phyloP scores from a whole-genome alignment of 2,888 invertebrate species.

The Liposcelis brunnea region DNA sequence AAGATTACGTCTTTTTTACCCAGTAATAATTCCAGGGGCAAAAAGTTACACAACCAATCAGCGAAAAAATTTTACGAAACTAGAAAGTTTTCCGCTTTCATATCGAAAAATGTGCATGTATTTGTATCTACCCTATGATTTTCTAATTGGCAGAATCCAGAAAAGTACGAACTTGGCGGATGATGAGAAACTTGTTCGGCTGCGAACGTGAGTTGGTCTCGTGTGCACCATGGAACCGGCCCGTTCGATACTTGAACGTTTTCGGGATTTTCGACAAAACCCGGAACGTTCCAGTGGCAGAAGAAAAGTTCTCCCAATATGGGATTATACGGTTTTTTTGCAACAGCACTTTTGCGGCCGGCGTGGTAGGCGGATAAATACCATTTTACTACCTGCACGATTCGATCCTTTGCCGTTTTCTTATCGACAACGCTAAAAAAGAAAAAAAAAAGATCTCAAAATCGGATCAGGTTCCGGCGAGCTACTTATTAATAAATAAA shows the following conservation, averaged over 20 bases:
- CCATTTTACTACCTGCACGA: slow-evolving; percentile 91
- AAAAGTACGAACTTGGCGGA: slow-evolving; percentile 56
- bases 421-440: slow-evolving; percentile 68
- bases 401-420: slow-evolving; percentile 68
- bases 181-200: slow-evolving; percentile 99
- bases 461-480: neutral
- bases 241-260: slow-evolving; percentile 44
- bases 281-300: slow-evolving; percentile 63
- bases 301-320: slow-evolving; percentile 92
- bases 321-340: slow-evolving; percentile 98
- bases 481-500: neutral
- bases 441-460: slow-evolving; percentile 6
- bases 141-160: too few relatives aligned
- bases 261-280: slow-evolving; percentile 14
- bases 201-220: slow-evolving; percentile 78
- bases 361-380: slow-evolving; percentile 98
- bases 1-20: too few relatives aligned
- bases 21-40: too few relatives aligned
- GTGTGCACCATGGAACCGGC: slow-evolving; percentile 79
- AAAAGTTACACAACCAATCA: too few relatives aligned
- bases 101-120: neutral
- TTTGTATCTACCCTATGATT: neutral
- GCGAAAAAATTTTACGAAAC: too few relatives aligned
- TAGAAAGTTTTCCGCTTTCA: neutral
- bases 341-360: slow-evolving; percentile 88